Evolutionary conservation across 2,888 invertebrate genomes (phyloP).

Genomic region (Hedychridium roseum): DNA sequence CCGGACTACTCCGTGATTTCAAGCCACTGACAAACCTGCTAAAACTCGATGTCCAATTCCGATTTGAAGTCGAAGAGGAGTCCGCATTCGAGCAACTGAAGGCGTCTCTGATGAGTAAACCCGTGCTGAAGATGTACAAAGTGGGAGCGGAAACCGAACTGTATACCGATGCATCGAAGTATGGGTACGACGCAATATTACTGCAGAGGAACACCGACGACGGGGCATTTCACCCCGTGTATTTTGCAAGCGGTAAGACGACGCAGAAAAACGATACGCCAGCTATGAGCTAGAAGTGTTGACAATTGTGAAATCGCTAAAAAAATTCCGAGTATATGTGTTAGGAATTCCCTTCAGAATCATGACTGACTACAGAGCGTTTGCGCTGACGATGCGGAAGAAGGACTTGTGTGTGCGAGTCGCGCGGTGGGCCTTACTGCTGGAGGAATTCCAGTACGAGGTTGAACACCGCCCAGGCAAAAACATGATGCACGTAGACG

Average conservation of each 20-base stretch:
- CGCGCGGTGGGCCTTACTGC: constrained; percentile 28
- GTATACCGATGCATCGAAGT: constrained; percentile 21
- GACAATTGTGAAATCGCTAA: constrained; percentile 31
- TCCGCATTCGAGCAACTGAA: constrained; percentile 7
- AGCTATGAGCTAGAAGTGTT: constrained; percentile 34
- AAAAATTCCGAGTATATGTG: constrained; percentile 36
- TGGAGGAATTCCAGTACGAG: constrained; percentile 27
- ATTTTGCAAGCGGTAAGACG: constrained; percentile 32
- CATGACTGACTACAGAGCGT: constrained; percentile 34
- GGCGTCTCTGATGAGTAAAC: not conserved
- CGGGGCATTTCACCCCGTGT: constrained; percentile 27
- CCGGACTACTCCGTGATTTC: constrained; percentile 9
- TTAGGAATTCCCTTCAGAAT: constrained; percentile 34
- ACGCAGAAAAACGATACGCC: constrained; percentile 27
- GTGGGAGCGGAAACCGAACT: constrained; percentile 13
- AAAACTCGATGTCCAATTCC: constrained; percentile 4
- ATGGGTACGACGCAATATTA: constrained; percentile 26
- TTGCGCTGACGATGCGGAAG: constrained; percentile 29
- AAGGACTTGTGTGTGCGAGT: constrained; percentile 24
- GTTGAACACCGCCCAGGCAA: constrained; percentile 27
- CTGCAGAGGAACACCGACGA: constrained; percentile 21
- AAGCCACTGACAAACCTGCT: constrained; percentile 13
- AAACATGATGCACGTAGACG: constrained; percentile 36
- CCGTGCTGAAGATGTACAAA: constrained; percentile 6
- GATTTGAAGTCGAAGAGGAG: constrained; percentile 3